phyloP scores from a whole-genome alignment of 2,888 invertebrate genomes.

The Ormyrus rosae region DNA sequence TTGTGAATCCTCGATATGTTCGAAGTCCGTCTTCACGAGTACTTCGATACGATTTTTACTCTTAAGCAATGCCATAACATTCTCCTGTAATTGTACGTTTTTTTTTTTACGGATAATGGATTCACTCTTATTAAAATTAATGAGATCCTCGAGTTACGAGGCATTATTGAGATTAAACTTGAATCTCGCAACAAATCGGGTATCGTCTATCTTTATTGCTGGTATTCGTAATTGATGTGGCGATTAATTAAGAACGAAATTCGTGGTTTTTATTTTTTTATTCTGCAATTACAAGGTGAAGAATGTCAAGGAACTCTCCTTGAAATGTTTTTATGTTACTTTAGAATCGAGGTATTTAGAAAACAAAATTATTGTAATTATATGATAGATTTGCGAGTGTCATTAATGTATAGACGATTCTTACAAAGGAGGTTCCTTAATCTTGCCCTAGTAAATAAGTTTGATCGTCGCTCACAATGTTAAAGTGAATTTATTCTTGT shows the following conservation, averaged over 20 bases:
- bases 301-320: conserved; percentile 27
- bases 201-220: conserved; percentile 11
- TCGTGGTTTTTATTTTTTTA: conserved; percentile 36
- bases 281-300: conserved; percentile 9
- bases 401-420: conserved; percentile 16
- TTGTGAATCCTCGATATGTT: conserved; percentile 70
- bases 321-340: conserved; percentile 12
- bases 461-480: conserved; percentile 11
- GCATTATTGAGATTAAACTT: conserved; percentile 39
- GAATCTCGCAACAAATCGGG: conserved; percentile 5
- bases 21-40: conserved; percentile 64
- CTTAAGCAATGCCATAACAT: conserved; percentile 70
- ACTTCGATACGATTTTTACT: conserved; percentile 41
- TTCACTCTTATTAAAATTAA: conserved; percentile 75
- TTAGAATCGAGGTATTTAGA: conserved; percentile 1
- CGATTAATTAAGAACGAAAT: conserved; percentile 10
- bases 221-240: background rate
- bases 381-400: conserved; percentile 13
- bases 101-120: conserved; percentile 63
- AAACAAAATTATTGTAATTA: conserved; percentile 13
- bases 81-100: conserved; percentile 60
- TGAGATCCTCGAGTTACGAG: conserved; percentile 54
- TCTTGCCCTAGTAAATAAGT: conserved; percentile 54
- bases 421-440: conserved; percentile 48
- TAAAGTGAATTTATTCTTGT: no score